Conservation (phyloP, 2,888 invertebrate species). For the Endomychus coccineus region DNA sequence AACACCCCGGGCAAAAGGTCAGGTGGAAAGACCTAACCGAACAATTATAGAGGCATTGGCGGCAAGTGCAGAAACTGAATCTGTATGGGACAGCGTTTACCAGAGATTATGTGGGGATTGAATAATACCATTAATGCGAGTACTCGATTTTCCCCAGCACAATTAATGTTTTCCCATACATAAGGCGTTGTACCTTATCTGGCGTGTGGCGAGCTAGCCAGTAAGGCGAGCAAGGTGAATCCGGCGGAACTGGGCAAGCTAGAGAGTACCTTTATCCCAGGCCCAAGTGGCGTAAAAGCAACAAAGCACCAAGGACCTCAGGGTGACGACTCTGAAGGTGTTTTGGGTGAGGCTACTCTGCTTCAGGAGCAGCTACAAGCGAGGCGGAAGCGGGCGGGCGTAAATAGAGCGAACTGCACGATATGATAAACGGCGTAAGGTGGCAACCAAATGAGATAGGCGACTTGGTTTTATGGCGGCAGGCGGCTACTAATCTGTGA, state of each 20-base stretch:
- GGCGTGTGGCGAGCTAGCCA: conserved; percentile 7
- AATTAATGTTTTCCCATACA: conserved; percentile 25
- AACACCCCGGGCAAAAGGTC: conserved; percentile 28
- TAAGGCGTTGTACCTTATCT: conserved; percentile 15
- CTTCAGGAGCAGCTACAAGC: conserved; percentile 5
- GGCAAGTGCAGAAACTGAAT: too few relatives aligned
- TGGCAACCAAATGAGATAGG: too few relatives aligned
- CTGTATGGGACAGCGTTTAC: conserved; percentile 21
- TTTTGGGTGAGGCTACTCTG: not conserved
- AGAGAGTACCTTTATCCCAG: too few relatives aligned
- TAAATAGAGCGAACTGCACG: too few relatives aligned
- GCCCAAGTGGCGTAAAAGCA: not conserved
- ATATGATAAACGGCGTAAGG: too few relatives aligned
- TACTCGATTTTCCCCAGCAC: conserved; percentile 24
- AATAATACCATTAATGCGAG: conserved; percentile 27
- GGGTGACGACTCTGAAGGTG: not conserved
- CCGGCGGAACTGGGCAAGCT: too few relatives aligned
- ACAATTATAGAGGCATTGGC: conserved; percentile 27
- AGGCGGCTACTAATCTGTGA: too few relatives aligned
- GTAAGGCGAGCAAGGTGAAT: not conserved
- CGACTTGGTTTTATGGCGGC: too few relatives aligned
- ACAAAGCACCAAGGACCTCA: not conserved
- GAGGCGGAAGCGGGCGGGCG: conserved; percentile 5
- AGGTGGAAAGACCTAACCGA: too few relatives aligned
- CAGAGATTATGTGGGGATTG: conserved; percentile 27